These are phyloP conservation scores for Rotaria macrura DNA, from an alignment of 2,888 invertebrate genomes.

Conservation along the genomic window DNA sequence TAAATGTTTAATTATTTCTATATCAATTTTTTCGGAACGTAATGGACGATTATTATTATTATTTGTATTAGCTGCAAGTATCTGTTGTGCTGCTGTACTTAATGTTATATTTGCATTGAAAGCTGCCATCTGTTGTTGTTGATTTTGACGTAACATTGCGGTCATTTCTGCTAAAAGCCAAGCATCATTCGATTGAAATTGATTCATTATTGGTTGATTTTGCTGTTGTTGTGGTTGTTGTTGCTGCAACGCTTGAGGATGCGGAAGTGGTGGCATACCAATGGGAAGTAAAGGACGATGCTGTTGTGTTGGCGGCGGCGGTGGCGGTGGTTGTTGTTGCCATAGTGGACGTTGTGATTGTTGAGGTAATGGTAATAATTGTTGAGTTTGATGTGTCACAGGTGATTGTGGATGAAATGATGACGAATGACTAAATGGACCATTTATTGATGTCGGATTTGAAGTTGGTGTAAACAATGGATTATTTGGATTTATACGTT, in stretches of 20 bases:
- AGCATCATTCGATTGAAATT: background rate
- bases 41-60: slow-evolving; percentile 24
- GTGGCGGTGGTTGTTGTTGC: background rate
- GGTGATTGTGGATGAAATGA: background rate
- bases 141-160: background rate
- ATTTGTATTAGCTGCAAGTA: background rate
- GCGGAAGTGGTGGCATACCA: background rate
- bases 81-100: background rate
- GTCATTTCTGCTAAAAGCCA: slow-evolving; percentile 15
- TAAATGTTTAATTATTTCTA: slow-evolving; percentile 31
- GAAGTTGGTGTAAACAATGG: background rate
- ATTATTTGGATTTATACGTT: background rate
- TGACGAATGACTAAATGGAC: background rate
- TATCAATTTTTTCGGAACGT: slow-evolving; percentile 27
- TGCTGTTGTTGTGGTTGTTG: background rate
- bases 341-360: background rate
- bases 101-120: background rate
- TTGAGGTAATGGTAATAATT: background rate
- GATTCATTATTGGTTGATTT: background rate
- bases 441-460: background rate
- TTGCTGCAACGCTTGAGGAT: background rate
- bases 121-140: background rate
- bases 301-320: background rate
- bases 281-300: background rate
- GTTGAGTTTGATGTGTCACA: background rate